phyloP scores from a whole-genome alignment of 2,113 vertebrate genomes.

The Buteo buteo region DNA sequence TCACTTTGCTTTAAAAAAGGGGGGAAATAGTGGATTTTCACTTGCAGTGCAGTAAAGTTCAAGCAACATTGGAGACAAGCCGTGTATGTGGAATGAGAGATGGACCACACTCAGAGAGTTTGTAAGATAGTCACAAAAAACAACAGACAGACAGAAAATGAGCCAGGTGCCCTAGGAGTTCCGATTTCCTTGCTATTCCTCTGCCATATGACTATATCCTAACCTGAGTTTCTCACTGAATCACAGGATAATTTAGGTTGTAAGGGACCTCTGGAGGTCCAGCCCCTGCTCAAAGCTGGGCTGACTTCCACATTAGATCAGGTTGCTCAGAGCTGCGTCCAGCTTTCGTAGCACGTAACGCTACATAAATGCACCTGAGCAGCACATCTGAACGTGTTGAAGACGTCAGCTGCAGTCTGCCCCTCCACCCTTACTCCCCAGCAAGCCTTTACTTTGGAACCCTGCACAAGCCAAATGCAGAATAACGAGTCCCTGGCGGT shows the following conservation, averaged over 20 bases:
- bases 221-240: background rate
- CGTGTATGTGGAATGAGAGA: background rate
- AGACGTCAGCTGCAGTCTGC: background rate
- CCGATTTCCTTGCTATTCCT: background rate
- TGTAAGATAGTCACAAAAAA: background rate
- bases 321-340: background rate
- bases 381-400: background rate
- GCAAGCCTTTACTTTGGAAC: background rate
- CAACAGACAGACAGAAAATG: background rate
- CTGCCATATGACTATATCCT: background rate
- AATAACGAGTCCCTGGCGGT: background rate
- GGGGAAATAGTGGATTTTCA: background rate
- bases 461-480: background rate
- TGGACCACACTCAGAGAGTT: background rate
- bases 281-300: background rate
- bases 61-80: background rate
- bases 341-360: accelerated
- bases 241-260: background rate
- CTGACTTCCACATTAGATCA: background rate
- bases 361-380: background rate
- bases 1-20: background rate
- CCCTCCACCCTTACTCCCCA: background rate
- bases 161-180: background rate
- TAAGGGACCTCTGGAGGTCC: background rate
- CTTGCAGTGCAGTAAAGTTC: background rate